phyloP scores from a whole-genome alignment of 2,888 invertebrate species.

The Drosophila neotestacea region DNA sequence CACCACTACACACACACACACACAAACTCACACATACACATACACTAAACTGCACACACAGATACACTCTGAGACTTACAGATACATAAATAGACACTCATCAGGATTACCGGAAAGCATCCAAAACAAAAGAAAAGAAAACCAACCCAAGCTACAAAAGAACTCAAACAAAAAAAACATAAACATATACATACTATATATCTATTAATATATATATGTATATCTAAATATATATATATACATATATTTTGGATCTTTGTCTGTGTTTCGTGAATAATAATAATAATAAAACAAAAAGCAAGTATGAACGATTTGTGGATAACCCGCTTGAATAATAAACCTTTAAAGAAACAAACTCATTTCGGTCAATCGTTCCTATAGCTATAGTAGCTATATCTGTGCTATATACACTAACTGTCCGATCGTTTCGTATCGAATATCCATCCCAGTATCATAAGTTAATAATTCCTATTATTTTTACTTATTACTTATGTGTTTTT shows the following conservation, averaged over 20 bases:
- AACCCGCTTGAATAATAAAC: conserved; percentile 11
- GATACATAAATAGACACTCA: conserved; percentile 25
- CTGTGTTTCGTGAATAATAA: conserved; percentile 73
- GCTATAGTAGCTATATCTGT: conserved; percentile 3
- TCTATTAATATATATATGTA: conserved; percentile 48
- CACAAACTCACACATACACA: conserved; percentile 27
- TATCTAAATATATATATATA: conserved; percentile 29
- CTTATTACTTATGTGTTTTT: conserved; percentile 27
- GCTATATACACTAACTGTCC: neutral
- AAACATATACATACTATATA: conserved; percentile 48
- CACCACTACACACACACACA: conserved; percentile 34
- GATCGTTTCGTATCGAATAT: neutral
- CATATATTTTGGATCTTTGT: conserved; percentile 80
- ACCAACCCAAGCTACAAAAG: conserved; percentile 39
- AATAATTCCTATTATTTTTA: conserved; percentile 1
- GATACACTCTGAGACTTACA: conserved; percentile 25
- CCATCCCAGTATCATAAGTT: conserved; percentile 11
- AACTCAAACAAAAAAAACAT: conserved; percentile 26
- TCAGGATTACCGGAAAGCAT: conserved; percentile 12
- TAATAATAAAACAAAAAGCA: conserved; percentile 67
- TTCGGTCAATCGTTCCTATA: conserved; percentile 27
- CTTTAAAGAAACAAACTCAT: neutral
- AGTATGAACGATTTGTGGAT: conserved; percentile 34
- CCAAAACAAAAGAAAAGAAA: conserved; percentile 18
- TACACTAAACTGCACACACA: conserved; percentile 13